Percentiles rank a stretch among this genome's conserved stretches.
Evolutionary conservation across 37 sponge, comb jelly and placozoan genomes (phyloP).

Genomic region (Hormiphora californensis): DNA sequence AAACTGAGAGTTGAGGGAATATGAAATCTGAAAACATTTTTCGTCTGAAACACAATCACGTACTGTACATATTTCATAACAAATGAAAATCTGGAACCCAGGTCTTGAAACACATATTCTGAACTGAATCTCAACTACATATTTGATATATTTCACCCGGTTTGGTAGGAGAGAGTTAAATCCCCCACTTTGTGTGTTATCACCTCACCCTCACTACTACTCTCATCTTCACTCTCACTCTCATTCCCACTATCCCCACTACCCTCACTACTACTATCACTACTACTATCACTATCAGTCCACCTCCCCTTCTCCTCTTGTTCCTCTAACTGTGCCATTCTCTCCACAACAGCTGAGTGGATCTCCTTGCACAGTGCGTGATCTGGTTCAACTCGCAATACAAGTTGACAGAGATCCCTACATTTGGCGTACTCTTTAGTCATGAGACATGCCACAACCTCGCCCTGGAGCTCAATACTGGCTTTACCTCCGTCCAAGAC

Average conservation of each 20-base stretch:
- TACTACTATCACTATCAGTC: neutral
- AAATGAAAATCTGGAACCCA: neutral
- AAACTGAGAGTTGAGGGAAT: no score
- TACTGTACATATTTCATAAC: no score
- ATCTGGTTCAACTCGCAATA: conserved; percentile 28
- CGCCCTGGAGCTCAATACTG: conserved; percentile 45
- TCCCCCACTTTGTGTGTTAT: conserved; percentile 41
- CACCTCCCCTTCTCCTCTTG: neutral
- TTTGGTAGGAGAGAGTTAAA: conserved; percentile 15
- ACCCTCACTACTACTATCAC: neutral
- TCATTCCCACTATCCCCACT: neutral
- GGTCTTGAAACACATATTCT: neutral
- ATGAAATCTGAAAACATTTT: no score
- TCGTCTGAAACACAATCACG: no score
- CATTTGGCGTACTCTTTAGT: conserved; percentile 41
- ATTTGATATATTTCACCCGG: neutral
- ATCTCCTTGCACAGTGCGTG: conserved; percentile 49
- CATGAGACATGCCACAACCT: conserved; percentile 44
- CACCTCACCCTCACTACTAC: neutral
- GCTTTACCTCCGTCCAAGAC: conserved; percentile 32
- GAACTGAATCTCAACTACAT: neutral
- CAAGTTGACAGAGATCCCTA: neutral
- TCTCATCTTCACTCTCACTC: neutral
- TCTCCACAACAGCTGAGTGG: neutral
- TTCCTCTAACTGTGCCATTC: conserved; percentile 44